Percentiles rank a stretch among this genome's conserved stretches.
These are phyloP conservation scores for Oreochromis mossambicus DNA, from an alignment of 2,797 vertebrate genomes.

Conservation along the genomic window DNA sequence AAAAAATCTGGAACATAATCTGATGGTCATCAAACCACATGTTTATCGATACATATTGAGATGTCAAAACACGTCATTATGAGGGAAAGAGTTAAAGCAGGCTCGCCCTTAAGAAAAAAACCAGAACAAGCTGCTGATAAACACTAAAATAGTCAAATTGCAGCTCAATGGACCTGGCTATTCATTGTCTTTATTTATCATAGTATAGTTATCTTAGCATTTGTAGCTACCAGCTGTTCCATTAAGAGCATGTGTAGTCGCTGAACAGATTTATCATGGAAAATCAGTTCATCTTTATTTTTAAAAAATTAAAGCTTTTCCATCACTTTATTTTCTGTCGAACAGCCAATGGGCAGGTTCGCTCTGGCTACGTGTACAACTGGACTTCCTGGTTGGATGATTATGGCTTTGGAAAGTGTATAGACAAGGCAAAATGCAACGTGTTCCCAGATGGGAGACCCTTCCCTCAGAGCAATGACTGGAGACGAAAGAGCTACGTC, in stretches of 20 bases:
- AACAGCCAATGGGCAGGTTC: constrained; percentile 68
- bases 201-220: not conserved
- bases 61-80: not conserved
- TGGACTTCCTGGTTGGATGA: constrained; percentile 85
- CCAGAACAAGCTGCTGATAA: not conserved
- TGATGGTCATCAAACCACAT: not conserved
- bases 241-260: not conserved
- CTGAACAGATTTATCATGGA: not conserved
- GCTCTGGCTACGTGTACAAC: constrained; percentile 82
- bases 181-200: not conserved
- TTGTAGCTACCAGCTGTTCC: not conserved
- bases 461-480: constrained; percentile 81
- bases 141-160: not conserved
- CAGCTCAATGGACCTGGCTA: not conserved
- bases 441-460: constrained; percentile 88
- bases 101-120: not conserved
- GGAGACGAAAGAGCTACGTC: constrained; percentile 84
- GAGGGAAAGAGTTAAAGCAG: not conserved
- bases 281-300: not conserved
- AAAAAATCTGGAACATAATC: not conserved
- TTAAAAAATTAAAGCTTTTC: not conserved
- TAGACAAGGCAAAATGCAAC: constrained; percentile 62
- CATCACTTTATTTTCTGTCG: not conserved
- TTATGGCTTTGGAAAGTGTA: constrained; percentile 74
- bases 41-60: not conserved